Base-by-base conservation (phyloP, 2,888 invertebrate species). In the Drosophila siamana region DNA sequence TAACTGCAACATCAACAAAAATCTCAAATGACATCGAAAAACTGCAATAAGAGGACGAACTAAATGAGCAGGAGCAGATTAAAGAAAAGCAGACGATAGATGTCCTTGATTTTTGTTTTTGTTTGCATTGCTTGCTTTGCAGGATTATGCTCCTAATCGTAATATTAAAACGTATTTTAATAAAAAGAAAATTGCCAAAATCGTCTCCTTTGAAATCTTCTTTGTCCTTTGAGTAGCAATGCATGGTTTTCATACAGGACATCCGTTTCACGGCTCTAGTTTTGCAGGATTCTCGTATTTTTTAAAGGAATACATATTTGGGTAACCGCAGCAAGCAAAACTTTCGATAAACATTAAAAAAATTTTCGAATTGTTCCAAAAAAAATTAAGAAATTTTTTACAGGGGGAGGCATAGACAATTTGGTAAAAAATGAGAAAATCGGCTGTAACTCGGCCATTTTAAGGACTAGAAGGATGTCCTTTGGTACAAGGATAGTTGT, bases 331-430 rank as follows among this genome's bases (percentile, higher is more conserved):
- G 24, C n/a, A 9, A n/a, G 3, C 3, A 8, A 7, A 5, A 43
- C 24, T 24, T 8, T 22, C 43, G 8, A 43, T 22, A 7, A 5
- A 4, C 43, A 43, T 22, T 43, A n/a, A 13, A 43, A 1, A 3
- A 43, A 24, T 43, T 28, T 4, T 0, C 9, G 9, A 46, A 8
- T 28, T 4, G 0, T 5, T 28, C n/a, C n/a, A n/a, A 2, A 7
- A n/a, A 2, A 43, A 24, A 24, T 2, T 24, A 0, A 4, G 6
- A 5, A 1, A 13, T 7, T 22, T 24, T 43, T 43, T 24, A 22
- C n/a, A 43, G 43, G 43, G 41, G 43, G 19, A 22, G 5, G 43
- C n/a, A n/a, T 22, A n/a, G n/a, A 24, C 22, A 43, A 43, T 13
- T n/a, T n/a, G 4, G n/a, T 0, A 0, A 9, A 46, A 26, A 46